These are phyloP conservation scores for Oncorhynchus keta DNA, from an alignment of 2,113 vertebrate species.

Conservation along the genomic window DNA sequence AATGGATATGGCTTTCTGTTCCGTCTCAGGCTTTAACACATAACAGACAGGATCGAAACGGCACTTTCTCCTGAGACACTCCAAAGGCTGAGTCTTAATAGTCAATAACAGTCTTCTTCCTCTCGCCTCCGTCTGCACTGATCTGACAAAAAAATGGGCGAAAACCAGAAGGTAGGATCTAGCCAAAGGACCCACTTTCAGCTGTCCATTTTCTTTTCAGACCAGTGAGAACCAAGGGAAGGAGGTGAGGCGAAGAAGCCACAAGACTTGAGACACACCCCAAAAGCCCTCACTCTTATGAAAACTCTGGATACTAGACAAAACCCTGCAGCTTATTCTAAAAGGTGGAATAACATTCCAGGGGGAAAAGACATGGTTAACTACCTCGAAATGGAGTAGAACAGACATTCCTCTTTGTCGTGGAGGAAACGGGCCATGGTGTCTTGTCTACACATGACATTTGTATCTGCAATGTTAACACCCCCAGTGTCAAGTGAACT, in stretches of 20 bases:
- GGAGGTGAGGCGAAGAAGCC: not conserved
- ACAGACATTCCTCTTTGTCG: not conserved
- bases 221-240: not conserved
- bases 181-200: not conserved
- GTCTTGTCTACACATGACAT: no score
- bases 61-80: not conserved
- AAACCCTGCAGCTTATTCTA: no score
- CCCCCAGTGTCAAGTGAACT: not conserved
- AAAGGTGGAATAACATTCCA: no score
- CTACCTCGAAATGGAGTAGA: not conserved
- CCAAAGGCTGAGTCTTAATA: not conserved
- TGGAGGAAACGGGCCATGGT: not conserved
- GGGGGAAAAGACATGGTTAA: no score
- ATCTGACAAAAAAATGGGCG: not conserved
- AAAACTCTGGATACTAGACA: not conserved
- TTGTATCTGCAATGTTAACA: not conserved
- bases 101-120: not conserved
- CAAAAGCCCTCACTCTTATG: not conserved
- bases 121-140: not conserved
- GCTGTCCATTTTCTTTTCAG: not conserved
- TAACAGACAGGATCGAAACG: not conserved
- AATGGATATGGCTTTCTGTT: constrained; percentile 41
- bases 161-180: not conserved
- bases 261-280: not conserved
- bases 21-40: constrained; percentile 1